Evolutionary conservation across 1,140 invertebrate genomes (phyloP).

Genomic region (Caenorhabditis briggsae): DNA sequence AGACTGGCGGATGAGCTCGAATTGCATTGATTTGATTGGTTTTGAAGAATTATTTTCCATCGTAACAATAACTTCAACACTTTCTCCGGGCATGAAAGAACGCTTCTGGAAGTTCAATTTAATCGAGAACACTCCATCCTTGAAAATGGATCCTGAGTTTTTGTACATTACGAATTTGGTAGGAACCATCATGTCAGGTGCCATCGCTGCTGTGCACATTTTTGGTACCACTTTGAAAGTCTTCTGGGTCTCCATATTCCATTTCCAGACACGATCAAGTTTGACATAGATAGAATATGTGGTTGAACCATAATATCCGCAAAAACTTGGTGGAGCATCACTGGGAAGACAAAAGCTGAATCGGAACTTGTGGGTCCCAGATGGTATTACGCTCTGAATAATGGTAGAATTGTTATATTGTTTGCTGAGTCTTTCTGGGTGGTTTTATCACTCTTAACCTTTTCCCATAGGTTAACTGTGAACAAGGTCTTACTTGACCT

Average conservation of each 20-base stretch:
- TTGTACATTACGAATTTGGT: neutral
- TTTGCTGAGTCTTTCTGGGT: neutral
- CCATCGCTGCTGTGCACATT: neutral
- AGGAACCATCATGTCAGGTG: neutral
- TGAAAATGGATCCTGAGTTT: neutral
- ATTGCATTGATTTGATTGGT: conserved; percentile 5
- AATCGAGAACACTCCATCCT: neutral
- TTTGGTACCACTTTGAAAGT: neutral
- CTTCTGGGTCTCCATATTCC: neutral
- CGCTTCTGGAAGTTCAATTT: neutral
- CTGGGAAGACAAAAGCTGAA: neutral
- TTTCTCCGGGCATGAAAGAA: neutral
- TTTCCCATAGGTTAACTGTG: neutral
- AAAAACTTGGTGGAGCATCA: neutral
- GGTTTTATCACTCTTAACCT: neutral
- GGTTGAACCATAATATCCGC: neutral
- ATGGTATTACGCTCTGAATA: neutral
- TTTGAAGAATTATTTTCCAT: conserved; percentile 28
- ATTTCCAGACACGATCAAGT: conserved; percentile 4
- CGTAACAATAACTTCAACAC: neutral
- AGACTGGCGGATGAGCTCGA: conserved; percentile 7
- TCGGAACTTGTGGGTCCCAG: neutral
- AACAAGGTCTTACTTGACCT: too few relatives aligned
- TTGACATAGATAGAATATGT: neutral
- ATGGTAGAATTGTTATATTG: neutral